Conservation (phyloP, 1,140 invertebrate species). For the Lysiphlebus fabarum region DNA sequence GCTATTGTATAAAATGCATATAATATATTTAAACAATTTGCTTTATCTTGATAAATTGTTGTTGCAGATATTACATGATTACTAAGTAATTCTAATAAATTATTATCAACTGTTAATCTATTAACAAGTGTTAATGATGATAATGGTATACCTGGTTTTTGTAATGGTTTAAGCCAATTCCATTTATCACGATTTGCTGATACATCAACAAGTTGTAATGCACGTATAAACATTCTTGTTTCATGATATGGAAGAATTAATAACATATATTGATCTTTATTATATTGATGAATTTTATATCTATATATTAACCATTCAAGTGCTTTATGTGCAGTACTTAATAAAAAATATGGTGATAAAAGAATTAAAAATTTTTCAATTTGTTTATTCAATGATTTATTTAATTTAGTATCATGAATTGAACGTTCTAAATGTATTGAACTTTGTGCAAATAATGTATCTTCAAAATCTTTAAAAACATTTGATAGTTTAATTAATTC, state of each 20-base stretch:
- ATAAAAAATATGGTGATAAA: constrained; percentile 82
- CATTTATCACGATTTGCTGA: constrained; percentile 64
- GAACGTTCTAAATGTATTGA: constrained; percentile 76
- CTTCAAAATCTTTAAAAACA: constrained; percentile 70
- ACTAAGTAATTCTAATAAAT: constrained; percentile 73
- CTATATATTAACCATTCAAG: constrained; percentile 91
- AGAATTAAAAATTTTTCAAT: constrained; percentile 79
- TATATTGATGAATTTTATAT: constrained; percentile 85
- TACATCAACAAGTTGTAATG: constrained; percentile 74
- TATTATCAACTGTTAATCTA: constrained; percentile 65
- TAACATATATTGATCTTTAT: constrained; percentile 74
- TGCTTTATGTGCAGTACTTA: constrained; percentile 81
- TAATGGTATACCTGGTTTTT: constrained; percentile 71
- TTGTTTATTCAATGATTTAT: constrained; percentile 70
- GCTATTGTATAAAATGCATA: constrained; percentile 77
- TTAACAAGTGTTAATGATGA: constrained; percentile 70
- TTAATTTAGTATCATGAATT: constrained; percentile 70
- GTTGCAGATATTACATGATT: constrained; percentile 66
- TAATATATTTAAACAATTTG: constrained; percentile 63
- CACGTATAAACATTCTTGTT: constrained; percentile 77
- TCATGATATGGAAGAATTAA: constrained; percentile 88
- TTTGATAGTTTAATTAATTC: constrained; percentile 73
- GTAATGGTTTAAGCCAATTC: constrained; percentile 72
- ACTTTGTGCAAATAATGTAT: constrained; percentile 71
- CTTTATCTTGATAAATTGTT: constrained; percentile 61